Percentiles rank a stretch among this genome's conserved stretches.
These are phyloP conservation scores for human DNA, from an alignment of 2,113 vertebrate genomes.

Conservation along the genomic window GRCh38 chr5:87653501-87654000, in stretches of 20 bases:
- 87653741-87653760: not conserved
- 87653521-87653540: not conserved
- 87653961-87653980: not conserved
- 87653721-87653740: not conserved
- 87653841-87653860: not conserved
- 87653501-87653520: not conserved
- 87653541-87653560: slow-evolving; percentile 1
- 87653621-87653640: slow-evolving; percentile 7
- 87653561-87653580: not conserved
- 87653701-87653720: slow-evolving; percentile 40
- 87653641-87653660: slow-evolving; percentile 30
- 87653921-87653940: not conserved
- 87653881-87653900: not conserved
- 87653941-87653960: not conserved
- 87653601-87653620: slow-evolving; percentile 1
- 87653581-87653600: slow-evolving; percentile 52
- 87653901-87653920: not conserved
- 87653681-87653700: not conserved
- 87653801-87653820: not conserved
- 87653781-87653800: not conserved
- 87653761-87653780: not conserved
- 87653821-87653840: not conserved
- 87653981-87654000: too few relatives aligned
- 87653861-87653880: not conserved
- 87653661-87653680: not conserved